phyloP scores from a whole-genome alignment of 2,888 invertebrate species.

The Volucella inanis region DNA sequence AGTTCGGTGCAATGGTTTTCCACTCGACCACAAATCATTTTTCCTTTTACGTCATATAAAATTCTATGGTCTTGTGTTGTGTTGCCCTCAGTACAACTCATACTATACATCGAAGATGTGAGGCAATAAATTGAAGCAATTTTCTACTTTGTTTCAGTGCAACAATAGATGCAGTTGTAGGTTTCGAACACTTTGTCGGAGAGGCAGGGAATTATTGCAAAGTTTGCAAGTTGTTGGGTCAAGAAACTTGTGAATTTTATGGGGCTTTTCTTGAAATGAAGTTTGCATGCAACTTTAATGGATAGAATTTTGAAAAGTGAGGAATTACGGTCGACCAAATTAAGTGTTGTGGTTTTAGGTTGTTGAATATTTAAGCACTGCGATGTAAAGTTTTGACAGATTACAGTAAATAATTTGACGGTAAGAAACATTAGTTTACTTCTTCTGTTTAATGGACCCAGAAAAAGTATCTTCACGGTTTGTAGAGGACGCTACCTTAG shows the following conservation, averaged over 20 bases:
- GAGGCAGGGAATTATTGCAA: neutral
- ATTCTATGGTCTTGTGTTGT: slow-evolving; percentile 61
- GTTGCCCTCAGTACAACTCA: neutral
- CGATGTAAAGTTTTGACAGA: too few relatives aligned
- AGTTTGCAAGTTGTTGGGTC: slow-evolving; percentile 25
- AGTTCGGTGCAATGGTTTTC: slow-evolving; percentile 59
- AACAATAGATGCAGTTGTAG: slow-evolving; percentile 50
- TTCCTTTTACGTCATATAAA: slow-evolving; percentile 63
- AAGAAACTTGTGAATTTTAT: slow-evolving; percentile 33
- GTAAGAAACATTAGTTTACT: too few relatives aligned
- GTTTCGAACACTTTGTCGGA: neutral
- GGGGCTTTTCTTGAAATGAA: slow-evolving; percentile 4
- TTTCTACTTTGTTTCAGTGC: slow-evolving; percentile 65
- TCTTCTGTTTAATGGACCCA: too few relatives aligned
- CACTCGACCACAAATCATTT: slow-evolving; percentile 65
- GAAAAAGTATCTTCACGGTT: too few relatives aligned
- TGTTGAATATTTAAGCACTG: too few relatives aligned
- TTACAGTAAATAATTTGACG: too few relatives aligned
- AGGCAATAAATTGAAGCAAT: slow-evolving; percentile 71
- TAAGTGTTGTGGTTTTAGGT: too few relatives aligned
- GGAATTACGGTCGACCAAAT: too few relatives aligned
- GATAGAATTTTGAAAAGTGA: neutral
- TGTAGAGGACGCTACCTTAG: too few relatives aligned
- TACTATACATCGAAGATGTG: slow-evolving; percentile 59
- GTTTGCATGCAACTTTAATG: slow-evolving; percentile 45